Base-by-base conservation (phyloP, 1,140 invertebrate genomes). In the Gonatopus flavifemur region DNA sequence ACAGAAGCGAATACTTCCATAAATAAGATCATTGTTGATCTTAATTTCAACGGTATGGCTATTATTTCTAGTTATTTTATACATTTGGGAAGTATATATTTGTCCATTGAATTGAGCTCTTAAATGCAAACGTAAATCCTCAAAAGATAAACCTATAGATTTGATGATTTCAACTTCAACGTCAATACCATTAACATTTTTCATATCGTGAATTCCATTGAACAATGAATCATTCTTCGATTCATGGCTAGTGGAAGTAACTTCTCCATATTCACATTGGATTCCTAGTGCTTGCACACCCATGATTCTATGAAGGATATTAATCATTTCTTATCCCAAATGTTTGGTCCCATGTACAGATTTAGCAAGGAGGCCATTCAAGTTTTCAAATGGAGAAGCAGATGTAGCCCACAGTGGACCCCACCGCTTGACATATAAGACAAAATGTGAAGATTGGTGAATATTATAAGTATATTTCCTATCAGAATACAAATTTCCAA, bases 341-440 rank as follows among this genome's bases (percentile, higher is more conserved):
- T 62, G 40, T 33, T 57, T 59, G 7, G 44, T 54, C 20, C 56
- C 59, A 47, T 64, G 55, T 24, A 52, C 39, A 31, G 30, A 47
- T n/a, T 45, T 49, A 9, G 50, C 35, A 21, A 59, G 16, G 40
- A 49, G 46, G 18, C 52, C 54, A 19, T 60, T 64, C 12, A 38
- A 50, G 48, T 55, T 53, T 54, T 64, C 58, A 51, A 60, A 64
- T 46, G 49, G 46, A 42, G 60, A 61, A 22, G 55, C 39, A 13
- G 55, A 52, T 8, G 42, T 56, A 8, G 28, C 45, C 41, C 51
- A 45, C 36, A 64, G 28, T 38, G 59, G 62, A 30, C 62, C 59
- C 58, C 59, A 65, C 22, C 54, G 43, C 25, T 43, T 42, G 7
- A 62, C 59, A 36, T 31, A 45, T 12, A 57, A 35, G 15, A 51